Base-by-base conservation (phyloP, 2,888 invertebrate genomes). In the Automeris io region DNA sequence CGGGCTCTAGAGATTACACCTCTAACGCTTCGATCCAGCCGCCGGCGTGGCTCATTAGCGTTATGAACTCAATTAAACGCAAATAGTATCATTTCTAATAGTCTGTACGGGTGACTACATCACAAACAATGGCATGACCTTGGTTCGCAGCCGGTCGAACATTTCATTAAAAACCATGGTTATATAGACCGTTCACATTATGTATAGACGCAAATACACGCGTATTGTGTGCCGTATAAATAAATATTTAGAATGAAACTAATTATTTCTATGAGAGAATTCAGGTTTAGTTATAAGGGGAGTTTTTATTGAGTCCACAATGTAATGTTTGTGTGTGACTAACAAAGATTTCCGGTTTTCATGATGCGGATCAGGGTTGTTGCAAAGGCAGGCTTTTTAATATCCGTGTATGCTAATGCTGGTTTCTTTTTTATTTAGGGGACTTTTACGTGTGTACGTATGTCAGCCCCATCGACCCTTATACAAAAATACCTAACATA, bases 61-160 rank as follows among this genome's bases (percentile, higher is more conserved):
- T 29, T 29, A n/a, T 29, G 29, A 16, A 29, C 16, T 16, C 16
- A 26, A 26, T 26, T 26, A 29, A 29, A 29, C 29, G 29, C 16
- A 29, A 29, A 9, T 29, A 16, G 29, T 9, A 29, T 16, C 29
- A 29, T 29, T 29, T 29, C 29, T 29, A 29, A 29, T 29, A 29
- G 26, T 26, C 6, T 3, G 29, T 29, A 29, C 29, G 29, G 29
- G 16, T 16, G 29, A 16, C 29, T 29, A 16, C 29, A 16, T 29
- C 29, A 29, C 33, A 23, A 40, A 40, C 40, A 40, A 40, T 40
- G 35, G 22, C 25, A 16, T 24, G 36, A 11, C 40, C 36, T 40
- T 40, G 39, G 22, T 24, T 29, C 29, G 29, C 16, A 16, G 29
- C 29, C 29, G 29, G 29, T 29, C 16, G 16, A 16, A 29, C 29